Base-by-base conservation (phyloP, 2,888 invertebrate species). In the Habroteleia sp. region DNA sequence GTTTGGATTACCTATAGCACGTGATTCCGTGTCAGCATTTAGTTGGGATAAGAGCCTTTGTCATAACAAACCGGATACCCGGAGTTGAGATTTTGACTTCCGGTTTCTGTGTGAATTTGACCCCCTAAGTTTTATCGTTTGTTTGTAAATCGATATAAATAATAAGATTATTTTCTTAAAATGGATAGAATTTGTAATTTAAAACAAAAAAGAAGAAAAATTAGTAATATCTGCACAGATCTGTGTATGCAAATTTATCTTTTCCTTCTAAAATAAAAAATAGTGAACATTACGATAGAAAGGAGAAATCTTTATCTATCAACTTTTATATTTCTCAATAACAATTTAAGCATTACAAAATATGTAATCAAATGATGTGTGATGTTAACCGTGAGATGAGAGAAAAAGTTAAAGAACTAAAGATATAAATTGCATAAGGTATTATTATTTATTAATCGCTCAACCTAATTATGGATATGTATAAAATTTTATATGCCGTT, bases 41-140 rank as follows among this genome's bases (percentile, higher is more conserved):
- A 73, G 52, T 77, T 71, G 74, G 33, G 74, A 72, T 76, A 76
- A 74, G 58, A 78, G 77, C 73, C 63, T 73, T 77, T 79, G 79
- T 78, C 77, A 78, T 68, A 79, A 76, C 74, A 77, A 58, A 74
- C 66, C 71, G 74, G 63, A 68, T 54, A 68, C 46, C 65, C 65
- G 56, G 76, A 77, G 63, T 27, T 29, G 37, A 52, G 44, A 63
- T 72, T 58, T 62, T 35, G 44, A 69, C 56, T 75, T 75, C 73
- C 73, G 63, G 20, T 56, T 37, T 46, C 29, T 29, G 46, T 48
- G 41, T 31, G 63, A 42, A 48, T 13, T 20, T 25, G 14, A 20
- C 11, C 20, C 37, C 42, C 39, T 10, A 29, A 10, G 20, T 13
- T 25, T 42, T 37, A 37, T 25, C 42, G 39, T 17, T 13, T 35